A percentile compares a stretch with the other conserved stretches of the same genome.
phyloP scores from a whole-genome alignment of 2,113 vertebrate species.

The Phalacrocorax aristotelis region DNA sequence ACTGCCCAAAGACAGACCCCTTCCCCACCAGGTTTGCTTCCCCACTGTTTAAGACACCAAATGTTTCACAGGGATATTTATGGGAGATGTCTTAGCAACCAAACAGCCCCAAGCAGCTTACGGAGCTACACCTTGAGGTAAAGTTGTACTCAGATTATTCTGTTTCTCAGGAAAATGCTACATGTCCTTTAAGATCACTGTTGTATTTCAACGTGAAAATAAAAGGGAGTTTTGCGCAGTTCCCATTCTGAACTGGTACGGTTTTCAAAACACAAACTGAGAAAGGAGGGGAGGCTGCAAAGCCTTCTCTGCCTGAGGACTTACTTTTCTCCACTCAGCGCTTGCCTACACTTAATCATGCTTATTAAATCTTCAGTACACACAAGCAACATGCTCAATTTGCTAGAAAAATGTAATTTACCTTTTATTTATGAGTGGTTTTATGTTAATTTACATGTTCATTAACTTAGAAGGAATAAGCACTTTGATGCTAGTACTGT shows the following conservation, averaged over 20 bases:
- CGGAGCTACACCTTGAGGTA: not conserved
- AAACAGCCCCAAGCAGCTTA: not conserved
- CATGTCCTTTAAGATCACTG: not conserved
- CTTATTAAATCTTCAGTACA: not conserved
- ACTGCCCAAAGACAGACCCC: not conserved
- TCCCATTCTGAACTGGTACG: not conserved
- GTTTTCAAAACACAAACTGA: not conserved
- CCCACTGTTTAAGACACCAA: not conserved
- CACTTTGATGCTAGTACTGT: not conserved
- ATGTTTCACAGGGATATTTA: not conserved
- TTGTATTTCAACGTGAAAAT: not conserved
- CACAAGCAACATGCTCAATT: not conserved
- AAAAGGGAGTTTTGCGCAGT: not conserved
- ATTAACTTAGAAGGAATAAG: not conserved
- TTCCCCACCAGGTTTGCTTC: not conserved
- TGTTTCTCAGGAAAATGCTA: not conserved
- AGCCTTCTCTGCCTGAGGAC: not conserved
- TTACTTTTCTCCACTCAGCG: not conserved
- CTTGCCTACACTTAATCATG: not conserved
- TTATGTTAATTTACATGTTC: not conserved
- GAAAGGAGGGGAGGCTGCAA: not conserved
- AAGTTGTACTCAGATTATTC: not conserved
- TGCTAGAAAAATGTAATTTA: slow-evolving; percentile 17
- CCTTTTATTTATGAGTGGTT: not conserved
- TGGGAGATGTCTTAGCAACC: not conserved